These are phyloP conservation scores for Drosophila fulvimacula DNA, from an alignment of 2,888 invertebrate species.

Conservation along the genomic window DNA sequence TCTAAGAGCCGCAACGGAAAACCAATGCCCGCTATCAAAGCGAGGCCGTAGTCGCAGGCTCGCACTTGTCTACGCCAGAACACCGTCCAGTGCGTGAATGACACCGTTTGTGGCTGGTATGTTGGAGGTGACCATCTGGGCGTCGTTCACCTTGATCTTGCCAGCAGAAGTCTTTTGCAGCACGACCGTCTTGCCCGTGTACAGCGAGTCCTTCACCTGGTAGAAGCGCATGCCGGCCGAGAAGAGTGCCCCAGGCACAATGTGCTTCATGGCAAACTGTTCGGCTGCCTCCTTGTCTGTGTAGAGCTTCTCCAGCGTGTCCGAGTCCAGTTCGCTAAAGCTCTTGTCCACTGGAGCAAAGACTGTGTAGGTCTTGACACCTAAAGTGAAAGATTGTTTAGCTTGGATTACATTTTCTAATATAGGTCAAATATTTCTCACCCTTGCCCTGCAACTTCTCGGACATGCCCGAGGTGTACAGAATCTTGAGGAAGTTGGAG, in stretches of 20 bases:
- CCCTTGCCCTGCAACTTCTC: conserved; percentile 87
- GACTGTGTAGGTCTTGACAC: conserved; percentile 92
- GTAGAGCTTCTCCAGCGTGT: conserved; percentile 87
- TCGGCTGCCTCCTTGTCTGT: conserved; percentile 89
- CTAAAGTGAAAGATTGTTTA: conserved; percentile 83
- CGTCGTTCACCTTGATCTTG: conserved; percentile 93
- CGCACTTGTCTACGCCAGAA: conserved; percentile 86
- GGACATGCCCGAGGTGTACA: conserved; percentile 91
- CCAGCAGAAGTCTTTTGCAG: conserved; percentile 91
- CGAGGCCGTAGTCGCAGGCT: conserved; percentile 7
- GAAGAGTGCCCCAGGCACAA: conserved; percentile 91
- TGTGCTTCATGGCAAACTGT: conserved; percentile 90
- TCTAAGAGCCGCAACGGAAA: conserved; percentile 46
- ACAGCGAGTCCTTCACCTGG: conserved; percentile 92
- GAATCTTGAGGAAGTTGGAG: conserved; percentile 90
- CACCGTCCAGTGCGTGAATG: conserved; percentile 91
- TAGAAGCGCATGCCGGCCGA: conserved; percentile 95
- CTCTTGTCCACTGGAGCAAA: conserved; percentile 94
- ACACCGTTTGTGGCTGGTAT: conserved; percentile 95
- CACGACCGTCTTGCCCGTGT: conserved; percentile 90
- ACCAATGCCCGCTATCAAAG: conserved; percentile 27
- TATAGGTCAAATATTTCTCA: conserved; percentile 36
- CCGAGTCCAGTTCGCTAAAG: conserved; percentile 88
- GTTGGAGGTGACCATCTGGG: conserved; percentile 92
- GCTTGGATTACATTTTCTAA: background rate